Conservation (phyloP, 2,888 invertebrate species). For the Crioceris asparagi region DNA sequence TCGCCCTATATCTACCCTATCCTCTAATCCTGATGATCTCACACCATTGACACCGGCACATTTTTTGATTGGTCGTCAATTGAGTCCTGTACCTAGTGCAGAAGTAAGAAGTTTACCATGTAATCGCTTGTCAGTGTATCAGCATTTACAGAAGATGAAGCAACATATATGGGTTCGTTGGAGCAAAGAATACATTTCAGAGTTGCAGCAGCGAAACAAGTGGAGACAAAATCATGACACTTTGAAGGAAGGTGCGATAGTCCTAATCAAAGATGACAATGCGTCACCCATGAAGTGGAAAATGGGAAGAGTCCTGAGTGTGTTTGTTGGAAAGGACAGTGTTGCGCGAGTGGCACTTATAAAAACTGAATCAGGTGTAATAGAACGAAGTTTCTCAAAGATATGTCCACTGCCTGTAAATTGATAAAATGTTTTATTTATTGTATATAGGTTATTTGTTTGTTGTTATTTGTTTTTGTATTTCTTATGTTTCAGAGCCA, state of each 20-base stretch:
- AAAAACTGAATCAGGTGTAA: neutral
- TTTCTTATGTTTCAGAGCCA: no score
- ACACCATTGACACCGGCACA: conserved; percentile 14
- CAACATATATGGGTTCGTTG: conserved; percentile 9
- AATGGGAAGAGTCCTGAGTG: conserved; percentile 1
- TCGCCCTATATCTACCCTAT: conserved; percentile 19
- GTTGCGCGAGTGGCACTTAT: conserved; percentile 1
- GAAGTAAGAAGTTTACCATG: conserved; percentile 3
- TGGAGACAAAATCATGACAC: conserved; percentile 3
- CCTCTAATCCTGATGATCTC: conserved; percentile 12
- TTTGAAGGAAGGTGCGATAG: no score
- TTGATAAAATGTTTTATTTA: no score
- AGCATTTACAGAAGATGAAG: conserved; percentile 3
- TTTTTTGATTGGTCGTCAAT: conserved; percentile 11
- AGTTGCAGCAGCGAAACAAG: conserved; percentile 6
- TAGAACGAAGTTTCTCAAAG: conserved; percentile 1
- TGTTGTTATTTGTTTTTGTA: no score
- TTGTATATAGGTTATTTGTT: no score
- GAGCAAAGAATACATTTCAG: conserved; percentile 5
- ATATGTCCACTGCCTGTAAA: conserved; percentile 1
- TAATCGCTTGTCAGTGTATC: conserved; percentile 9
- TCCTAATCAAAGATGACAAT: conserved; percentile 2
- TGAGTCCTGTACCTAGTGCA: conserved; percentile 8
- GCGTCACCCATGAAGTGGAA: conserved; percentile 5
- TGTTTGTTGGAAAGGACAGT: conserved; percentile 1